Percentiles rank a stretch among this genome's conserved stretches.
phyloP scores from a whole-genome alignment of 2,113 vertebrate genomes.

The Camelus bactrianus region DNA sequence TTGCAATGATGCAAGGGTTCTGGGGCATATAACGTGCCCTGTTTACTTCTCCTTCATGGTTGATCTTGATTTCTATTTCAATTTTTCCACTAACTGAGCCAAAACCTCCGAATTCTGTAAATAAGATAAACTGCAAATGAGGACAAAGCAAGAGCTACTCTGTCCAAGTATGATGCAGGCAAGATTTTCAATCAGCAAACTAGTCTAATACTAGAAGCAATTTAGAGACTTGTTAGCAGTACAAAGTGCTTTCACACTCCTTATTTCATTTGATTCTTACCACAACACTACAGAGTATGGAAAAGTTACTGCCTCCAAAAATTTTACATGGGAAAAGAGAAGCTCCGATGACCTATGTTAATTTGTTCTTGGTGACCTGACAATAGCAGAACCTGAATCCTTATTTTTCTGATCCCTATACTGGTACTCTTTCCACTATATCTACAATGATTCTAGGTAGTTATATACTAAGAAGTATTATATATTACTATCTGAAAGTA shows the following conservation, averaged over 20 bases:
- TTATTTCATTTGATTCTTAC: neutral
- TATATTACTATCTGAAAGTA: constrained; percentile 8
- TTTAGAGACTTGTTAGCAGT: neutral
- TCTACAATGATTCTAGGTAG: neutral
- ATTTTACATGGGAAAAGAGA: neutral
- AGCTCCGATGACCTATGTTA: neutral
- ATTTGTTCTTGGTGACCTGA: neutral
- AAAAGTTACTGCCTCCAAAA: neutral
- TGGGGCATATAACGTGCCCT: constrained; percentile 99
- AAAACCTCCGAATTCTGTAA: constrained; percentile 98
- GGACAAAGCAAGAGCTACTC: neutral
- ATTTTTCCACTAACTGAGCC: constrained; percentile 99
- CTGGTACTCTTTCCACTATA: neutral
- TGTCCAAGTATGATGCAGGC: neutral
- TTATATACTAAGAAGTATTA: neutral
- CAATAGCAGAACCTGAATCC: neutral
- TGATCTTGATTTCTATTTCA: constrained; percentile 99
- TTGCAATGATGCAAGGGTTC: constrained; percentile 99
- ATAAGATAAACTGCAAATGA: constrained; percentile 54
- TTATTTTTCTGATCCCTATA: neutral
- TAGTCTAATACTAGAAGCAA: neutral
- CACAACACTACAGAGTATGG: neutral
- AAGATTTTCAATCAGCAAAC: neutral
- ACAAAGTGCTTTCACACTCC: neutral
- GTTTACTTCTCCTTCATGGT: constrained; percentile 99